Evolutionary conservation across 2,888 invertebrate genomes (phyloP), one percentile per base, ranked within the genome.

Genomic region (Acronicta leporina): DNA sequence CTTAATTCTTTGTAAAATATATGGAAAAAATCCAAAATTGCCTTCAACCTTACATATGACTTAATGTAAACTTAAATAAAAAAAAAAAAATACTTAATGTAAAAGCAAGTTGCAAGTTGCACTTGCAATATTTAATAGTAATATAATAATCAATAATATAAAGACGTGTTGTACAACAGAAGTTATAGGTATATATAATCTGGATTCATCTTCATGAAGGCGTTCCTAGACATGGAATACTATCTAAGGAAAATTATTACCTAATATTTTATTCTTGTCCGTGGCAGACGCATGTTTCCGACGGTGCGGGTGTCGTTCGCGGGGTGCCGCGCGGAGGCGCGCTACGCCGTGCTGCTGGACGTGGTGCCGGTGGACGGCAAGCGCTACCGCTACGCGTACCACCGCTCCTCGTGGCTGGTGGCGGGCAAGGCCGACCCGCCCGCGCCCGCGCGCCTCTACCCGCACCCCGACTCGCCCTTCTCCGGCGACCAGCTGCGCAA

Each of bases 351-450:
- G 58, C 96, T 99, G 79, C 96, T 99, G 95, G 99, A 99, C 95
- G 98, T 99, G 86, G 98, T 99, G 70, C 99, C 99, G 65, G 98
- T 99, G 86, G 99, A 99, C 95, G 97, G 97, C 93, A 98, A 99
- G 94, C 96, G 99, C 59, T 98, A 98, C 95, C 97, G 99, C 71
- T 99, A 99, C 95, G 99, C 99, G 75, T 99, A 99, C 95, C 99
- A 99, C 95, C 97, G 99, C 84, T 99, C 98, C 75, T 98, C 98
- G 54, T 99, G 99, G 99, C 95, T 99, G 85, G 99, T 99, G 78
- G 99, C 99, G 27, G 99, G 99, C 73, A 99, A 99, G 94, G 99
- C 99, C 44, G 99, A 99, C 95, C 99, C 99, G 13, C 99, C 99
- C 83, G 97, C 98, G 35, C 98, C 98, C 68, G 97, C 98, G 72